These are phyloP conservation scores for Endotricha flammealis DNA, from an alignment of 2,888 invertebrate genomes.

Conservation along the genomic window DNA sequence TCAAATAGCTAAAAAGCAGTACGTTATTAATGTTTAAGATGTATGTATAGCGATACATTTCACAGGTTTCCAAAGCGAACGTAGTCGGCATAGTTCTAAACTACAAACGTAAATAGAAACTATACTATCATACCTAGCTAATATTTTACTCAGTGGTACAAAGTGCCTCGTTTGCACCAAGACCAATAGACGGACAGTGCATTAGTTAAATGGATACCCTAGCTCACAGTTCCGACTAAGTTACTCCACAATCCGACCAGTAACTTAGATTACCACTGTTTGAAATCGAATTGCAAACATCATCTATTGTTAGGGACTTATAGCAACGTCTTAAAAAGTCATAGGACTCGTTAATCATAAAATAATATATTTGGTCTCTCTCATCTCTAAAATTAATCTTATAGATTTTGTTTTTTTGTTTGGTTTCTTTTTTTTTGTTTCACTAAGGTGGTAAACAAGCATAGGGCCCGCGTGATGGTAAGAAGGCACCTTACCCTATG, in stretches of 20 bases:
- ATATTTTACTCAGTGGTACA: constrained; percentile 61
- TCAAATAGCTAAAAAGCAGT: no score
- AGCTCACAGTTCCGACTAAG: constrained; percentile 59
- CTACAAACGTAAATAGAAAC: constrained; percentile 15
- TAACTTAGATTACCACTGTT: constrained; percentile 66
- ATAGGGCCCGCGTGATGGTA: no score
- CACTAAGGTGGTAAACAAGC: no score
- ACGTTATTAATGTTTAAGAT: no score
- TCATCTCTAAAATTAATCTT: no score
- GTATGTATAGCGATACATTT: constrained; percentile 10
- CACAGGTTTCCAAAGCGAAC: constrained; percentile 1
- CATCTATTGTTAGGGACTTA: constrained; percentile 35
- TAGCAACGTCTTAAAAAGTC: no score
- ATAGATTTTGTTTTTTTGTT: no score
- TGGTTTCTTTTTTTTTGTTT: no score
- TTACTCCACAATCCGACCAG: constrained; percentile 62
- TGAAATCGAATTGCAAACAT: constrained; percentile 56
- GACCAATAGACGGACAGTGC: constrained; percentile 72
- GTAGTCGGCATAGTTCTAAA: constrained; percentile 14
- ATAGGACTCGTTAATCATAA: no score
- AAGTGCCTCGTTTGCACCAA: constrained; percentile 70
- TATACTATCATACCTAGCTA: constrained; percentile 28
- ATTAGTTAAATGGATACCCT: constrained; percentile 73
- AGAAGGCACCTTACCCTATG: no score
- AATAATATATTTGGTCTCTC: no score